Evolutionary conservation across 2,797 vertebrate species (phyloP), one percentile per base, ranked within the genome.

Genomic region (Eremophila alpestris): DNA sequence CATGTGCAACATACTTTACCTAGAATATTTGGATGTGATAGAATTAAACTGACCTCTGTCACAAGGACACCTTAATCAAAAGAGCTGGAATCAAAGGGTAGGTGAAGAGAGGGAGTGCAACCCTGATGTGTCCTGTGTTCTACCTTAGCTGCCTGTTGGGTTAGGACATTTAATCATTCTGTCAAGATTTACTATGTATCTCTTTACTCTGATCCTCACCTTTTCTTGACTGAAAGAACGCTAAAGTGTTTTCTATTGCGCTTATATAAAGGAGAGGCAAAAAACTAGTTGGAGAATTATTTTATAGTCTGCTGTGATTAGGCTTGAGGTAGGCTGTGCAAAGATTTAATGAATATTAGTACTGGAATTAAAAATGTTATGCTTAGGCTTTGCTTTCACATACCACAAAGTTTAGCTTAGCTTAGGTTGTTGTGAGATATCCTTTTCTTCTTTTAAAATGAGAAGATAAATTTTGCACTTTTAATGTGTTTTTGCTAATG

Each of bases 61-160:
- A 98, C 98, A 98, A 99, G 98, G 98, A 99, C 98, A 95, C 94
- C 94, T 94, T 97, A 98, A 98, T 98, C 97, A 98, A 96, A 97
- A 89, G 77, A 94, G 92, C 58, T 45, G 58, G 76, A 90, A 94
- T 41, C 58, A 92, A 90, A 90, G 73, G 58, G 36, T 52, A 79
- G 32, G 71, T 64, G 38, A 90, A 26, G 43, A 64, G 41, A 84
- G 5, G 46, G n/a, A 95, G 16, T 51, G 14, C 67, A 89, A 18
- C 91, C 60, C 38, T 89, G 38, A 41, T 38, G 45, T 62, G 67
- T 95, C 83, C 69, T 79, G 21, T 87, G 55, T 97, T 88, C 58
- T 95, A 34, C 56, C 54, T 95, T 89, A 80, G 34, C 17, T 94
- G 49, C 54, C 62, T 81, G 92, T 87, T 90, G 80, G 58, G 75